These are phyloP conservation scores for Himalopsyche japonica DNA, from an alignment of 2,888 invertebrate genomes.

Conservation along the genomic window DNA sequence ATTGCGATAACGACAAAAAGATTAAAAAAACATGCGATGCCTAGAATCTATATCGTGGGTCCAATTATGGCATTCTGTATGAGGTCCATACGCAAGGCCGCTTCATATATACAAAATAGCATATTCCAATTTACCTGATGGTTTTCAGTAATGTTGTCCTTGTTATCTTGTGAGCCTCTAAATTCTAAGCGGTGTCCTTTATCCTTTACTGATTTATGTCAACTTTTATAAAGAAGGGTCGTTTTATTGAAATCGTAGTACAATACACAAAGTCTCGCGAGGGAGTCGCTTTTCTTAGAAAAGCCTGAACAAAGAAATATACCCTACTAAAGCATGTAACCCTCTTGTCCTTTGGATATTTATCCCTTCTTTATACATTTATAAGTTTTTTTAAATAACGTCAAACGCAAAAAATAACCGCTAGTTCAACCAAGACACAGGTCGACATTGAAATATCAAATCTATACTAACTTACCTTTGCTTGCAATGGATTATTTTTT, in stretches of 20 bases:
- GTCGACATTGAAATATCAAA: neutral
- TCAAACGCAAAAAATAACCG: neutral
- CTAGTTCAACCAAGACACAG: neutral
- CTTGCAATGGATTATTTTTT: too few relatives aligned
- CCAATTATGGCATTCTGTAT: neutral
- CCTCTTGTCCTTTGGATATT: constrained; percentile 31
- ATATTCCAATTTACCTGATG: constrained; percentile 29
- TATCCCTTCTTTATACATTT: neutral
- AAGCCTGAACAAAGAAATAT: constrained; percentile 25
- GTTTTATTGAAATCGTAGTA: constrained; percentile 28
- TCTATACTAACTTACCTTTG: too few relatives aligned
- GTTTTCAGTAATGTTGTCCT: constrained; percentile 29
- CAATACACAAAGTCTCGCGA: constrained; percentile 23
- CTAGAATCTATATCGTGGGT: neutral
- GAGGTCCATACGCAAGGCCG: neutral
- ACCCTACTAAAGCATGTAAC: constrained; percentile 17
- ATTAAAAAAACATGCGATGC: neutral
- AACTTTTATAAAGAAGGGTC: constrained; percentile 27
- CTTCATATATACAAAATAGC: neutral
- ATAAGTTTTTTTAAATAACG: neutral
- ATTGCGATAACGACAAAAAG: too few relatives aligned
- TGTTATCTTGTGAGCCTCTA: constrained; percentile 18
- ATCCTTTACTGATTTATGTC: constrained; percentile 33
- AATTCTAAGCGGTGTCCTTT: constrained; percentile 17
- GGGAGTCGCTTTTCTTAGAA: constrained; percentile 11